Conservation (phyloP, 2,797 vertebrate genomes). For the Lutjanus argentimaculatus region DNA sequence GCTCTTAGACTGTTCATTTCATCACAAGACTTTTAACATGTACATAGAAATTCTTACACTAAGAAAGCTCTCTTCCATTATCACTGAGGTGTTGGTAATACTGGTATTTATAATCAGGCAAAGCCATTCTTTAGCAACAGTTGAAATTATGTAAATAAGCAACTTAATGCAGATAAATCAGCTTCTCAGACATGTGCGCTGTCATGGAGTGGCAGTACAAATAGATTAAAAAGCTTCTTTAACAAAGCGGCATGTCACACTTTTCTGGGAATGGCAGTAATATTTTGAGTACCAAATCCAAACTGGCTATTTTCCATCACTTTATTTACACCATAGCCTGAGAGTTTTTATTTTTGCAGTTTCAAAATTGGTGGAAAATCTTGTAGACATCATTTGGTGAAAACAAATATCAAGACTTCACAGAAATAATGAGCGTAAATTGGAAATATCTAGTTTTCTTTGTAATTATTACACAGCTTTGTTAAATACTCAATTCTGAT, state of each 20-base stretch:
- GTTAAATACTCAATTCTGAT: too few species aligned
- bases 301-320: background rate
- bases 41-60: constrained; percentile 87
- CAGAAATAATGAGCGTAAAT: constrained; percentile 20
- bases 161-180: constrained; percentile 50
- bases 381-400: constrained; percentile 27
- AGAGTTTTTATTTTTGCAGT: constrained; percentile 12
- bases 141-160: constrained; percentile 58
- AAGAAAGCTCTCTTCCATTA: constrained; percentile 67
- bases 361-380: constrained; percentile 15
- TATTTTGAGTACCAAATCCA: constrained; percentile 35
- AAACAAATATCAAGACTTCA: constrained; percentile 20
- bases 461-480: background rate
- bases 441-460: constrained; percentile 9
- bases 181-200: constrained; percentile 42
- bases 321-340: constrained; percentile 58
- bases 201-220: constrained; percentile 55
- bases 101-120: constrained; percentile 82
- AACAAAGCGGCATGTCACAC: constrained; percentile 51
- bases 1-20: constrained; percentile 83
- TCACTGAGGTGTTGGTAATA: constrained; percentile 77
- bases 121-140: constrained; percentile 77
- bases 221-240: constrained; percentile 53
- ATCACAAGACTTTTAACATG: constrained; percentile 90
- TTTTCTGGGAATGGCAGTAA: constrained; percentile 35